phyloP scores from a whole-genome alignment of 2,113 vertebrate species.

The Cromileptes altivelis region DNA sequence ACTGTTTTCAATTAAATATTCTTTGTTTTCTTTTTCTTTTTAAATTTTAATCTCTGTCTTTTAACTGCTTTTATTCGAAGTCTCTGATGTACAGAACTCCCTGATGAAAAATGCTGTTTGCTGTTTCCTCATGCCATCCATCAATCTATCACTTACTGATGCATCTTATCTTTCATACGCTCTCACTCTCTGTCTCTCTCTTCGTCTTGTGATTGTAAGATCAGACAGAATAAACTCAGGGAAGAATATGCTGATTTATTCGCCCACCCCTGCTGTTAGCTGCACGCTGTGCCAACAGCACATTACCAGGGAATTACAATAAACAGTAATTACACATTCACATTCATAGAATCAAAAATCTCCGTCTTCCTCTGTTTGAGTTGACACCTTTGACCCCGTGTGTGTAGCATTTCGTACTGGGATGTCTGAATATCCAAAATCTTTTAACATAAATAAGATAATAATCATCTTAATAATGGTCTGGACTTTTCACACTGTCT shows the following conservation, averaged over 20 bases:
- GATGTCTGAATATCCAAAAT: background rate
- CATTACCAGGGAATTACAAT: slow-evolving; percentile 46
- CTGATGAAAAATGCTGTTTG: background rate
- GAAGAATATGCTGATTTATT: slow-evolving; percentile 49
- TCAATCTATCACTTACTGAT: slow-evolving; percentile 33
- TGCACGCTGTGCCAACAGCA: slow-evolving; percentile 45
- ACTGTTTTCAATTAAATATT: background rate
- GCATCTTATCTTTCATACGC: background rate
- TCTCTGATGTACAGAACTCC: background rate
- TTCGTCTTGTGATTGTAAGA: slow-evolving; percentile 14
- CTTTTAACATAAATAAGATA: background rate
- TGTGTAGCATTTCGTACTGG: background rate
- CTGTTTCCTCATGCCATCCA: slow-evolving; percentile 16
- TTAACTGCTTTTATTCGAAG: background rate
- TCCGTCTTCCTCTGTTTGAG: background rate
- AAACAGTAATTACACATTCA: slow-evolving; percentile 40
- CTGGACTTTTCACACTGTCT: background rate
- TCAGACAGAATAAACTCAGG: slow-evolving; percentile 35
- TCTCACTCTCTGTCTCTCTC: background rate
- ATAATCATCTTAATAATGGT: background rate
- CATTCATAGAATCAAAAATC: slow-evolving; percentile 34
- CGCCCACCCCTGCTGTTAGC: slow-evolving; percentile 40
- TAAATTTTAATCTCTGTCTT: background rate
- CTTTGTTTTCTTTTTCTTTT: background rate
- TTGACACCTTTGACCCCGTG: background rate